Evolutionary conservation across 35 echinoderm and acorn worm genomes (phyloP).

Genomic region (Eucidaris tribuloides): DNA sequence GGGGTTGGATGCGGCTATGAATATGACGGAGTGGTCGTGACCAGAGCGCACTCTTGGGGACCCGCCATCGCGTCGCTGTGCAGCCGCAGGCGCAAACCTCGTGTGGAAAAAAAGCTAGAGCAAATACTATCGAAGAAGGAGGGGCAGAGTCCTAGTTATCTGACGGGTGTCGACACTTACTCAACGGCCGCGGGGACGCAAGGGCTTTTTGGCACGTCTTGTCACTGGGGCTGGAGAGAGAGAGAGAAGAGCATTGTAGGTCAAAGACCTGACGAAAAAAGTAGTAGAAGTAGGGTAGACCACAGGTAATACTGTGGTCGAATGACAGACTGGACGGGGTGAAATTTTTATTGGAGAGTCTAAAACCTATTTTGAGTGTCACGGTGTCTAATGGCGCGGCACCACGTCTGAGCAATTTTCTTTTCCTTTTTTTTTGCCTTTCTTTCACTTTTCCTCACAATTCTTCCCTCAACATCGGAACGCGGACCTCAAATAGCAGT

Average conservation of each 20-base stretch:
- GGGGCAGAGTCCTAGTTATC: conserved; percentile 16
- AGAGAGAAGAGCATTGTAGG: not conserved
- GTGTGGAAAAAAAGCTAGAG: conserved; percentile 7
- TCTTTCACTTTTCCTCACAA: not conserved
- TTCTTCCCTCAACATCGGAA: too few relatives aligned
- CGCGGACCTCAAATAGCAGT: too few relatives aligned
- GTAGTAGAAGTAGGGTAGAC: conserved; percentile 20
- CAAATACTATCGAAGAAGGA: not conserved
- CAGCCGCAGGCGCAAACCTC: too few relatives aligned
- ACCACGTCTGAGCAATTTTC: not conserved
- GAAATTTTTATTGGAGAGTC: not conserved
- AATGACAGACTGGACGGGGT: not conserved
- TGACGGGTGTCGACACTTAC: conserved; percentile 13
- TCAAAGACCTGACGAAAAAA: conserved; percentile 24
- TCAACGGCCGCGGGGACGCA: not conserved
- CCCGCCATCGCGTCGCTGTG: too few relatives aligned
- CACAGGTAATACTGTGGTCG: conserved; percentile 26
- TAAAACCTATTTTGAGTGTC: conserved; percentile 32
- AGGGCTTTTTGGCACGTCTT: conserved; percentile 11
- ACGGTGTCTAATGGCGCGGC: conserved; percentile 10
- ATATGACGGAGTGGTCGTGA: too few relatives aligned
- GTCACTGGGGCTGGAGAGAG: not conserved
- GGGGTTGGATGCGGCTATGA: too few relatives aligned
- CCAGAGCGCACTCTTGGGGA: too few relatives aligned
- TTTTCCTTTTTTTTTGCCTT: not conserved